Conservation (phyloP, 2,113 vertebrate species). For the Mugil cephalus region DNA sequence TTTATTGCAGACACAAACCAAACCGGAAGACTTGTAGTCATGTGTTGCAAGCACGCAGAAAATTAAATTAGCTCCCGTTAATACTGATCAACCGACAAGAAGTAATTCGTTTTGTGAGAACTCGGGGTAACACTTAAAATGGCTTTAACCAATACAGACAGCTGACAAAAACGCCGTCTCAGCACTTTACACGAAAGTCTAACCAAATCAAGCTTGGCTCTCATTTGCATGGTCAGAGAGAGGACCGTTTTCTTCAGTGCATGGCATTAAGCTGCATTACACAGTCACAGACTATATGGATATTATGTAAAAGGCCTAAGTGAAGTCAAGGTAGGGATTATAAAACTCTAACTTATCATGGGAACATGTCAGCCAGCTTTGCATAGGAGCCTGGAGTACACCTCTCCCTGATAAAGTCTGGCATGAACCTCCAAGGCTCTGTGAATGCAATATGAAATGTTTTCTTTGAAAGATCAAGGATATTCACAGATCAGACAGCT, state of each 20-base stretch:
- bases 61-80: not conserved
- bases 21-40: slow-evolving; percentile 6
- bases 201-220: slow-evolving; percentile 1
- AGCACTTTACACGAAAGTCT: not conserved
- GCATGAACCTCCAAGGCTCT: not conserved
- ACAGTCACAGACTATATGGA: not conserved
- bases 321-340: slow-evolving; percentile 4
- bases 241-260: not conserved
- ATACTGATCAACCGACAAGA: not conserved
- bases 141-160: not conserved
- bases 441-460: slow-evolving; percentile 14
- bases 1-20: not conserved
- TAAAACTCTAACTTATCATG: not conserved
- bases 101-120: not conserved
- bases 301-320: not conserved
- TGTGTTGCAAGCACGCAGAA: not conserved
- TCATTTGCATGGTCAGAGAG: slow-evolving; percentile 15
- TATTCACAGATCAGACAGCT: slow-evolving; percentile 38
- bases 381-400: not conserved
- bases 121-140: not conserved
- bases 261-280: not conserved
- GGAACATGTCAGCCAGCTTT: not conserved
- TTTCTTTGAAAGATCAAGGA: slow-evolving; percentile 42
- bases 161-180: not conserved
- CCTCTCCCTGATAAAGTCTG: slow-evolving; percentile 2